phyloP scores from a whole-genome alignment of 2,888 invertebrate species.

The Formica aserva region DNA sequence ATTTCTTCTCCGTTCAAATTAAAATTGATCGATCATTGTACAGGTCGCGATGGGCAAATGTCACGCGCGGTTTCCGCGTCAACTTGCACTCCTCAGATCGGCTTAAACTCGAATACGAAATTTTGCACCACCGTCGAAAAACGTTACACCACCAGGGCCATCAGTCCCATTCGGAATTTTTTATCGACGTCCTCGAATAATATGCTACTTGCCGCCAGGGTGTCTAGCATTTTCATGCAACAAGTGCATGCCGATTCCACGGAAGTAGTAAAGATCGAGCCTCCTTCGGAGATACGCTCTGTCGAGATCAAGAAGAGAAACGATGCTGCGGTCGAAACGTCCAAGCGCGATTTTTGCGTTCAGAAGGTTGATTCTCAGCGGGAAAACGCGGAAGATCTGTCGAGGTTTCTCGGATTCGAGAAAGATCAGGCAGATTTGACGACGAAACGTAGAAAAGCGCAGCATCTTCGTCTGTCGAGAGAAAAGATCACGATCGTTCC shows the following conservation, averaged over 20 bases:
- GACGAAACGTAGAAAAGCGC: background rate
- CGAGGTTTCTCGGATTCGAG: constrained; percentile 13
- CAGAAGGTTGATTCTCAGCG: constrained; percentile 25
- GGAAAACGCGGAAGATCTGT: background rate
- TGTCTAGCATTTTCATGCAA: constrained; percentile 8
- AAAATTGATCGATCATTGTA: background rate
- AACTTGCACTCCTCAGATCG: constrained; percentile 15
- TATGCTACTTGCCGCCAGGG: background rate
- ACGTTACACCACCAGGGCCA: constrained; percentile 16
- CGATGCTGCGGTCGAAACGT: background rate
- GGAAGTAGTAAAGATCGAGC: background rate
- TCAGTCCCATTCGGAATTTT: constrained; percentile 26
- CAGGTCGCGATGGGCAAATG: background rate
- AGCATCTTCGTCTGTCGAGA: background rate
- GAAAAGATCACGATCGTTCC: constrained; percentile 74
- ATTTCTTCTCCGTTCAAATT: background rate
- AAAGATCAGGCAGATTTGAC: background rate
- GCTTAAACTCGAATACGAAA: constrained; percentile 52
- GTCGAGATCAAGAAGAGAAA: background rate
- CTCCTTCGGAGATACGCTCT: background rate
- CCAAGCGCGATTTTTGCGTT: constrained; percentile 21
- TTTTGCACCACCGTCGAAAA: constrained; percentile 32
- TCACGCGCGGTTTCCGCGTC: constrained; percentile 1
- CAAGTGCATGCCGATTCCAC: constrained; percentile 20
- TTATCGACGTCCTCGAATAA: background rate